phyloP scores from a whole-genome alignment of 2,113 vertebrate species.

The Oceanodroma tethys region DNA sequence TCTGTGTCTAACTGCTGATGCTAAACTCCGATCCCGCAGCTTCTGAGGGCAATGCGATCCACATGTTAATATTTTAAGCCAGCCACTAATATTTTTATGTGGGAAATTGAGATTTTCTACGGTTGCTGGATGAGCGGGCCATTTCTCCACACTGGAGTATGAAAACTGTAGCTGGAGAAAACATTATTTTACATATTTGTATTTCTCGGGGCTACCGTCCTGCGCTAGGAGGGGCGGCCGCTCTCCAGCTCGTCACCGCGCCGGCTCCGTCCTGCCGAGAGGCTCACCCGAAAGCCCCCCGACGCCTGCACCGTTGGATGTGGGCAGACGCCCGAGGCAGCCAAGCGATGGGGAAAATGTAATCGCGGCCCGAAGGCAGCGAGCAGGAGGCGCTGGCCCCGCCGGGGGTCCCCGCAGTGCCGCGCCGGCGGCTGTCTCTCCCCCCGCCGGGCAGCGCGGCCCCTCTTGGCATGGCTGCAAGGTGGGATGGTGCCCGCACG shows the following conservation, averaged over 20 bases:
- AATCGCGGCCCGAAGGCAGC: rapidly evolving
- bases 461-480: neutral
- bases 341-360: neutral
- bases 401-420: neutral
- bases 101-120: constrained; percentile 69
- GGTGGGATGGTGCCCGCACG: neutral
- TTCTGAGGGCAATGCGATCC: constrained; percentile 60
- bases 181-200: constrained; percentile 44
- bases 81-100: constrained; percentile 73
- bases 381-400: neutral
- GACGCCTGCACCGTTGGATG: rapidly evolving
- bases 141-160: constrained; percentile 26
- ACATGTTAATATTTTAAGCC: constrained; percentile 71
- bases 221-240: rapidly evolving
- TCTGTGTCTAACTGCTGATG: constrained; percentile 67
- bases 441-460: rapidly evolving
- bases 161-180: constrained; percentile 39
- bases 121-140: constrained; percentile 52
- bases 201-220: neutral
- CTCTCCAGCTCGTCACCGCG: neutral
- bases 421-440: rapidly evolving
- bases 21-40: constrained; percentile 48
- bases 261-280: neutral
- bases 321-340: neutral
- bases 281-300: neutral